Base-by-base conservation (phyloP, 2,888 invertebrate species). In the Miltochrista miniata region DNA sequence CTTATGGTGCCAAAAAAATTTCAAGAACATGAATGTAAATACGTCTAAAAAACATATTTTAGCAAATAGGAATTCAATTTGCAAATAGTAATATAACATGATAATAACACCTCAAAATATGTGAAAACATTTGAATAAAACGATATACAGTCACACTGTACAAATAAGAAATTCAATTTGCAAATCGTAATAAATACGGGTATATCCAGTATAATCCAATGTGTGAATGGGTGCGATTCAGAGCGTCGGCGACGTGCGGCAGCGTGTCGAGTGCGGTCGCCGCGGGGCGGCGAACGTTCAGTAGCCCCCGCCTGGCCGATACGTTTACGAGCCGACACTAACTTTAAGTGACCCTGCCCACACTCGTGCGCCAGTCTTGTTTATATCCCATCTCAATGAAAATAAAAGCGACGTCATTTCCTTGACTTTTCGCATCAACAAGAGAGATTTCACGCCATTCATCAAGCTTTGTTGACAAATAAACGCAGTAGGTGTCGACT, bases 181-280 rank as follows among this genome's bases (percentile, higher is more conserved):
- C 44, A 41, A 43, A 36, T 44, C 18, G 18, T 24, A 24, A 24
- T 24, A 53, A 41, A 55, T 50, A 38, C 47, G 53, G 73, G 76
- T 66, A 52, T 80, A 76, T 83, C 83, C 81, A 76, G 49, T 51
- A 45, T 70, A 72, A 68, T 76, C 73, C 60, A 75, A 73, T 70
- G 79, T 78, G 74, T 87, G 88, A 89, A 88, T 87, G 90, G 87
- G 86, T 90, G 89, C 90, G 87, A 87, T 87, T 86, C 84, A 79
- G 81, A 84, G 88, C 83, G 85, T 79, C 86, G 88, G 81, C 88
- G 87, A 86, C 90, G 89, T 87, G 89, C 89, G 81, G 81, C 83
- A 73, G 85, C 89, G 87, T 87, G 90, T 87, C 87, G 89, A 87
- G 88, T 88, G 89, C 88, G 90, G 90, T 89, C 89, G 90, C 90